These are phyloP conservation scores for Phalanger gymnotis DNA, from an alignment of 2,797 vertebrate genomes.

Conservation along the genomic window DNA sequence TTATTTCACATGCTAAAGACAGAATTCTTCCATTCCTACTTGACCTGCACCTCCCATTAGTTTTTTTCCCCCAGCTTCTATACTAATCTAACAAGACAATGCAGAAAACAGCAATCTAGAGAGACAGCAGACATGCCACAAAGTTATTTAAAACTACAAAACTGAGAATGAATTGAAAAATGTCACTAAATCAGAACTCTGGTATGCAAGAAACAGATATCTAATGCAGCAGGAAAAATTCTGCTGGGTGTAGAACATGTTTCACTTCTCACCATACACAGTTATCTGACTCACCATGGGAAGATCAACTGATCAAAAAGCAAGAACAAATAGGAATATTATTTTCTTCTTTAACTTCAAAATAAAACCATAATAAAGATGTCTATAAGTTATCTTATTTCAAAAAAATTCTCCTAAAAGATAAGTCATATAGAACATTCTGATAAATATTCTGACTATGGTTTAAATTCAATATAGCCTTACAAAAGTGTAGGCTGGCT, in stretches of 20 bases:
- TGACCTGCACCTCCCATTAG: constrained; percentile 7
- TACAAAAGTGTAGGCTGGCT: constrained; percentile 15
- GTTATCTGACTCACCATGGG: neutral
- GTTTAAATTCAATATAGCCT: constrained; percentile 27
- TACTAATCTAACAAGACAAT: constrained; percentile 37
- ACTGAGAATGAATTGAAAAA: constrained; percentile 37
- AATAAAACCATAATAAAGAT: constrained; percentile 24
- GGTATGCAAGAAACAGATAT: constrained; percentile 12
- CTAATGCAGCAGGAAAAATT: constrained; percentile 34
- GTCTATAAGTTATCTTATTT: constrained; percentile 23
- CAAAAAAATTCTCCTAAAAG: constrained; percentile 31
- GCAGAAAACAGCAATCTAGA: constrained; percentile 13
- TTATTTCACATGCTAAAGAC: constrained; percentile 28
- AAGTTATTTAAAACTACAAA: constrained; percentile 51
- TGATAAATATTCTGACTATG: constrained; percentile 7
- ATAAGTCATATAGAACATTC: constrained; percentile 11
- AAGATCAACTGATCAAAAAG: constrained; percentile 30
- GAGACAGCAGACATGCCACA: constrained; percentile 1
- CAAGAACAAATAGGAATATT: neutral
- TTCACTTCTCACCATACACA: constrained; percentile 12
- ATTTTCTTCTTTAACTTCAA: neutral
- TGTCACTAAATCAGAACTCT: constrained; percentile 53
- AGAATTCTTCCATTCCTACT: constrained; percentile 43
- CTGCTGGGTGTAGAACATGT: neutral
- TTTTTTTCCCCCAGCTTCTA: constrained; percentile 4